A percentile compares a stretch with the other conserved stretches of the same genome.
These are phyloP conservation scores for Gobio gobio DNA, from an alignment of 2,113 vertebrate genomes.

Conservation along the genomic window DNA sequence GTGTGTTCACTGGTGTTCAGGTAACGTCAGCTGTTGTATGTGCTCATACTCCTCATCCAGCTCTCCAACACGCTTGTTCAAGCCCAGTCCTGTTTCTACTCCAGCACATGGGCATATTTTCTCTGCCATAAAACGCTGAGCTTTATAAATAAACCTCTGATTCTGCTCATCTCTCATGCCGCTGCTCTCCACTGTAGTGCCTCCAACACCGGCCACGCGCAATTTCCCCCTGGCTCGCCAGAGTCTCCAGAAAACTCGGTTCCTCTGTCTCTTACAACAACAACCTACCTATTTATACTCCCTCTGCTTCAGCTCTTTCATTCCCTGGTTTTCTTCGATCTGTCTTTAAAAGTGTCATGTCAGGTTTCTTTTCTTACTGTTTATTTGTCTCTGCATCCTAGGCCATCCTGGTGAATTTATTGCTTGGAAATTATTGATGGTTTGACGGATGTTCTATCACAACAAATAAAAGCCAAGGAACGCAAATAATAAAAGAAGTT, in stretches of 20 bases:
- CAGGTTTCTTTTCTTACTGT: slow-evolving; percentile 25
- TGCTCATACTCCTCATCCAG: background rate
- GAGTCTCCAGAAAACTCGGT: background rate
- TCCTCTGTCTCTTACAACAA: slow-evolving; percentile 9
- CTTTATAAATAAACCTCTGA: slow-evolving; percentile 53
- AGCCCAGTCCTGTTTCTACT: slow-evolving; percentile 32
- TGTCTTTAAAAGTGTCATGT: background rate
- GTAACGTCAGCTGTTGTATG: background rate
- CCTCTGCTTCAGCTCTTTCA: background rate
- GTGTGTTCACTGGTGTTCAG: background rate
- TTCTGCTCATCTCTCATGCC: slow-evolving; percentile 31
- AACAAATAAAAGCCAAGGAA: slow-evolving; percentile 41
- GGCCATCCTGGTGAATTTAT: slow-evolving; percentile 15
- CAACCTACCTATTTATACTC: slow-evolving; percentile 39
- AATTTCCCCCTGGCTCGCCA: slow-evolving; percentile 41
- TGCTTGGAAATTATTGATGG: slow-evolving; percentile 25
- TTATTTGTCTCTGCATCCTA: slow-evolving; percentile 46
- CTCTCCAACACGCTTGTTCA: background rate
- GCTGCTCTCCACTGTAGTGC: slow-evolving; percentile 22
- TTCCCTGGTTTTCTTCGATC: slow-evolving; percentile 18
- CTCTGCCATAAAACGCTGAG: slow-evolving; percentile 1
- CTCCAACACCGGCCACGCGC: slow-evolving; percentile 23
- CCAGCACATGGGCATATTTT: slow-evolving; percentile 11
- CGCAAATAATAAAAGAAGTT: slow-evolving; percentile 23
- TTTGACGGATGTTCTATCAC: slow-evolving; percentile 51